A percentile compares a stretch with the other conserved stretches of the same genome.
Evolutionary conservation across 2,888 invertebrate genomes (phyloP).

Genomic region (Lumbricus terrestris): DNA sequence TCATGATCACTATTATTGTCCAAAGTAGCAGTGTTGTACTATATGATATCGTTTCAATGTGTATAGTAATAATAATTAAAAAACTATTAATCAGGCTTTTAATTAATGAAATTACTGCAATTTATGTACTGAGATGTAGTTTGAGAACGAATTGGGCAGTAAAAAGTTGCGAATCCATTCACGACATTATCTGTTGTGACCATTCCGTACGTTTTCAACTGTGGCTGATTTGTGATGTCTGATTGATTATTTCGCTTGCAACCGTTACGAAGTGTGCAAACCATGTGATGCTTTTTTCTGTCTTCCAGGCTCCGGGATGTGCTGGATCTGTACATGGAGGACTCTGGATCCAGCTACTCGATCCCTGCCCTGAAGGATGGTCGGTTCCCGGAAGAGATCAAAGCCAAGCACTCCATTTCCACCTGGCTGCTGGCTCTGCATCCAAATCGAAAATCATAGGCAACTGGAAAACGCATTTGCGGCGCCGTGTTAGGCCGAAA

Average conservation of each 20-base stretch:
- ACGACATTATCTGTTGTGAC: too few species aligned
- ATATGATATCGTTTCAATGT: neutral
- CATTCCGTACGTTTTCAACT: too few species aligned
- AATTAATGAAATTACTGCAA: neutral
- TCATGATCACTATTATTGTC: too few species aligned
- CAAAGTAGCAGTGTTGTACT: neutral
- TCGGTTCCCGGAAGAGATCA: constrained; percentile 31
- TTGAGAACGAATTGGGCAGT: neutral
- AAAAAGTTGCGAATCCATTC: too few species aligned
- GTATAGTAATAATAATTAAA: too few species aligned
- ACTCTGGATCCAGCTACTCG: neutral
- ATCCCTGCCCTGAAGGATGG: constrained; percentile 21
- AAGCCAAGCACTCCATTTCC: constrained; percentile 30
- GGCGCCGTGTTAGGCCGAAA: neutral
- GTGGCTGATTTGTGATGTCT: neutral
- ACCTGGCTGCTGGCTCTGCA: constrained; percentile 26
- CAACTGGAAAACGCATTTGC: neutral
- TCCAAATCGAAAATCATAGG: neutral
- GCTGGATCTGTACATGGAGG: constrained; percentile 20
- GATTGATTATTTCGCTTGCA: neutral
- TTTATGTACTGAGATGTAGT: neutral
- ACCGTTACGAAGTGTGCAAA: neutral
- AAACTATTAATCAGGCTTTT: too few species aligned
- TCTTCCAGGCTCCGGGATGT: constrained; percentile 24
- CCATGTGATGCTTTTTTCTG: neutral